Conservation (phyloP, 2,113 vertebrate genomes). For the Vidua macroura region DNA sequence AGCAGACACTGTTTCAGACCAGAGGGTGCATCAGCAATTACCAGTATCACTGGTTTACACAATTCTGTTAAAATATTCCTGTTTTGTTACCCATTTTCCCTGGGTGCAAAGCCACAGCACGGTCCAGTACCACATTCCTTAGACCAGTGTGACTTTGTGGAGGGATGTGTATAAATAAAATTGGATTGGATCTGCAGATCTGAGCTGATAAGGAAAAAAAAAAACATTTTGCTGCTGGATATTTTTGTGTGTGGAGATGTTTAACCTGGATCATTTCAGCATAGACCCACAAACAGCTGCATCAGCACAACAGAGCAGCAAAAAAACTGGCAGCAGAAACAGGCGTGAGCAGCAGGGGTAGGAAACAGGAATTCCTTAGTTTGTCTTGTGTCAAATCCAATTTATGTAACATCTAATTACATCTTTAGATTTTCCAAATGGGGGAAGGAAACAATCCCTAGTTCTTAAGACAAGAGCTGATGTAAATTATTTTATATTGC, state of each 20-base stretch:
- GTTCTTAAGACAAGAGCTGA: neutral
- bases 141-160: neutral
- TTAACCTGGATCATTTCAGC: neutral
- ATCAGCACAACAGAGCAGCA: neutral
- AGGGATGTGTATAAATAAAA: neutral
- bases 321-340: neutral
- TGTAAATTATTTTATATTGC: neutral
- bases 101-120: neutral
- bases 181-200: neutral
- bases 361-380: neutral
- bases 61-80: neutral
- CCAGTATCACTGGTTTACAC: neutral
- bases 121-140: neutral
- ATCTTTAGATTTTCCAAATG: neutral
- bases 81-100: neutral
- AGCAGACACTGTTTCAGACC: neutral
- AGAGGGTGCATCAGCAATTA: neutral
- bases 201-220: neutral
- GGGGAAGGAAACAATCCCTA: neutral
- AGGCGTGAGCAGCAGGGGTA: neutral
- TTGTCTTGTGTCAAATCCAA: neutral
- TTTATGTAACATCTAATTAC: conserved; percentile 3
- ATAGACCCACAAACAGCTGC: neutral
- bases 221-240: neutral
- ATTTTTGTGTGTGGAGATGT: neutral